These are phyloP conservation scores for Lycocorax pyrrhopterus DNA, from an alignment of 2,113 vertebrate species.

Conservation along the genomic window DNA sequence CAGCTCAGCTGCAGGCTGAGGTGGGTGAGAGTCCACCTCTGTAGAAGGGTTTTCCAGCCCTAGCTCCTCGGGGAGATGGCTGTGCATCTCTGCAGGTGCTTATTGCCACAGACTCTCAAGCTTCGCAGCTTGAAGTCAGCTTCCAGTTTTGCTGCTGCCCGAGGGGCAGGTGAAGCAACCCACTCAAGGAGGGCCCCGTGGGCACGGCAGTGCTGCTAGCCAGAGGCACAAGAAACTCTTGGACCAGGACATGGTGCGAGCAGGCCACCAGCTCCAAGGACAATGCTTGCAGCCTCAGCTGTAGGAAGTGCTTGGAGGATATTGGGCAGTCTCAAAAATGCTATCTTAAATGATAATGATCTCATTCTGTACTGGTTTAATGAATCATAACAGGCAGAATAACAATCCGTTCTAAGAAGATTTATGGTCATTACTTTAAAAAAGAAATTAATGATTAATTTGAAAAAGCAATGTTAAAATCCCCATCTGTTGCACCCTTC, in stretches of 20 bases:
- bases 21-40: neutral
- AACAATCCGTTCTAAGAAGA: conserved; percentile 8
- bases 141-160: neutral
- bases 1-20: neutral
- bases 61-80: too few species aligned
- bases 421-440: neutral
- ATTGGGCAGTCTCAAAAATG: neutral
- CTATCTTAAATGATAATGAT: neutral
- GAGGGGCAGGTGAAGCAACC: accelerated
- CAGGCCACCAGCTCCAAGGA: neutral
- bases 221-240: neutral
- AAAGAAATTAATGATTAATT: conserved; percentile 9
- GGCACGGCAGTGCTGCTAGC: accelerated
- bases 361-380: neutral
- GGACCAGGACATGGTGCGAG: neutral
- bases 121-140: neutral
- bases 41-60: neutral
- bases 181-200: accelerated
- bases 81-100: accelerated
- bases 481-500: neutral
- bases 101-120: neutral
- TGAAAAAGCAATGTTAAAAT: neutral
- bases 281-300: neutral
- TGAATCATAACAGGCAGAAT: conserved; percentile 3
- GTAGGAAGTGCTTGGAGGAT: conserved; percentile 1